A percentile compares a stretch with the other conserved stretches of the same genome.
Evolutionary conservation across 2,888 invertebrate genomes (phyloP).

Genomic region (Nephrotoma flavescens): DNA sequence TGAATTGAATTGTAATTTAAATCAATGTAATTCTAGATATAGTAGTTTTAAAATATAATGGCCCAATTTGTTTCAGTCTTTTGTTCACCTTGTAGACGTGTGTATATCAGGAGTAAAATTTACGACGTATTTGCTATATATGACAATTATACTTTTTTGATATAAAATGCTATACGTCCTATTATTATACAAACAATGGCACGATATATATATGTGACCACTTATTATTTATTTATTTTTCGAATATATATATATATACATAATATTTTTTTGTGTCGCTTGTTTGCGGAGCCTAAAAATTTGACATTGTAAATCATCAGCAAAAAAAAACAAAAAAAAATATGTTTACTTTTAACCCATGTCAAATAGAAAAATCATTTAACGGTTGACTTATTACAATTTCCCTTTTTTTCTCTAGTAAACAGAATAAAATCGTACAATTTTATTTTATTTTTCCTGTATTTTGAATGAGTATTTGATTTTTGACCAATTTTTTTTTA

Average conservation of each 20-base stretch:
- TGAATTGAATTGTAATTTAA: neutral
- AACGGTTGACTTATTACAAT: conserved; percentile 10
- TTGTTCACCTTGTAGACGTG: neutral
- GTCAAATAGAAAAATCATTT: conserved; percentile 11
- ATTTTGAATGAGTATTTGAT: neutral
- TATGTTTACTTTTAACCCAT: conserved; percentile 8
- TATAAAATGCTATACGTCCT: neutral
- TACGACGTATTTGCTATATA: neutral
- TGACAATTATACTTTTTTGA: neutral
- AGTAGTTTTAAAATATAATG: neutral
- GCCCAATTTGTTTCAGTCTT: neutral
- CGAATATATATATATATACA: neutral
- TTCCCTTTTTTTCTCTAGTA: conserved; percentile 4
- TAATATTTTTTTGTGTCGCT: neutral
- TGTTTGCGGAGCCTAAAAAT: neutral
- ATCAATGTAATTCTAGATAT: neutral
- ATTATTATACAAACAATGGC: neutral
- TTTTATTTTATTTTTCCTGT: neutral
- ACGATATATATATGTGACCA: neutral
- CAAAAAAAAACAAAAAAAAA: neutral
- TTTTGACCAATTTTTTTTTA: neutral
- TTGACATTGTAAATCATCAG: neutral
- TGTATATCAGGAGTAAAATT: neutral
- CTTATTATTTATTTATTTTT: neutral
- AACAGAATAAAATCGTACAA: neutral